Base-by-base conservation (phyloP, 2,888 invertebrate genomes). In the Criorhina ranunculi region DNA sequence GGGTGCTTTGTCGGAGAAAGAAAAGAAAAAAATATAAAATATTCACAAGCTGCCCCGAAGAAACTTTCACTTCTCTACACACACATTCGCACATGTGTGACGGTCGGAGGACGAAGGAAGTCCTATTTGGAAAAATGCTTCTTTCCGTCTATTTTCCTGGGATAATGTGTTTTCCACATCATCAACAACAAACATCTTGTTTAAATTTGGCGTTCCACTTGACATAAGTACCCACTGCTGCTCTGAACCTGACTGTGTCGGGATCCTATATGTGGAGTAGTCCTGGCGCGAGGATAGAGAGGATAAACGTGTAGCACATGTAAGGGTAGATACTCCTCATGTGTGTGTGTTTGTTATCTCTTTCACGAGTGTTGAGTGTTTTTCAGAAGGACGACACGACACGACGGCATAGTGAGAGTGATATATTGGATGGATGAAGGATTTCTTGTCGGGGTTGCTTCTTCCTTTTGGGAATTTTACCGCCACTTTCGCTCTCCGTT, bases 121-220 rank as follows among this genome's bases (percentile, higher is more conserved):
- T 44, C 44, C 35, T 49, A 35, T 35, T 75, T 55, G 76, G 31
- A n/a, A 29, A 37, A 49, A 59, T 49, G 55, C 57, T 57, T 55
- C 51, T 60, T 62, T 77, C 59, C 57, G 59, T 59, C 59, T 77
- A 69, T 77, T 69, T 78, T 55, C 53, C 55, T 55, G 62, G 78
- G 42, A 64, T 62, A 70, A 70, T 70, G 70, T 78, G 29, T 78
- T 70, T 78, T 70, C 62, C 78, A 70, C 78, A 70, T 78, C 70
- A 66, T 57, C 60, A 64, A 59, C 62, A 62, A 62, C 49, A 78
- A 78, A 70, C 70, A 70, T 78, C 78, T 78, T 78, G 78, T 70
- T 67, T 77, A 60, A 77, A 77, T 77, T 78, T 69, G 62, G 62
- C 44, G 44, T 78, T 70, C 62, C 69, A 57, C 78, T 78, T 70